These are phyloP conservation scores for Synaphobranchus kaupii DNA, from an alignment of 2,797 vertebrate genomes.

Conservation along the genomic window DNA sequence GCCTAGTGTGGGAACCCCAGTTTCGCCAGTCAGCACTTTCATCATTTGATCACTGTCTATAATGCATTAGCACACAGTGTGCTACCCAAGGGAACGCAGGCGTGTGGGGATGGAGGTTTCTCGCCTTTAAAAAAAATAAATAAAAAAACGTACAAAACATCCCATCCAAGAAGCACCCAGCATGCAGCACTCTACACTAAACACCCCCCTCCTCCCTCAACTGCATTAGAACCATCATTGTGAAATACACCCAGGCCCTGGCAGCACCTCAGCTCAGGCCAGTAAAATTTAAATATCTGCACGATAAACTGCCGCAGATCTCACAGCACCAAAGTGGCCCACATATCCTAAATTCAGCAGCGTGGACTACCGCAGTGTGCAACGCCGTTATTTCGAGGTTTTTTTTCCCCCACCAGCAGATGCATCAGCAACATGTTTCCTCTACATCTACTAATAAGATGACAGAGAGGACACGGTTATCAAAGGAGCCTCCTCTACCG, in stretches of 20 bases:
- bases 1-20: not conserved
- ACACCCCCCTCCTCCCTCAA: not conserved
- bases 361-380: not conserved
- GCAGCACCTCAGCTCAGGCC: not conserved
- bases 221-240: not conserved
- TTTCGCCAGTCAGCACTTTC: not conserved
- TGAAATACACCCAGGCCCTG: not conserved
- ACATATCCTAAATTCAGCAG: not conserved
- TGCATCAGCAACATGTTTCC: not conserved
- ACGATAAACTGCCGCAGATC: not conserved
- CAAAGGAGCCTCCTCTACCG: not conserved
- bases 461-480: constrained; percentile 10
- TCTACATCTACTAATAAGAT: not conserved
- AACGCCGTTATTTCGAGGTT: not conserved
- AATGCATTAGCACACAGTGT: not conserved
- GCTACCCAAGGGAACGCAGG: not conserved
- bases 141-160: not conserved
- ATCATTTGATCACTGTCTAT: not conserved
- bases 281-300: not conserved
- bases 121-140: not conserved
- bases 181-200: too few relatives aligned
- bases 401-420: not conserved
- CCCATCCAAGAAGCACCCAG: not conserved
- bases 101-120: not conserved
- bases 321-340: not conserved